Conservation (phyloP, 1,140 invertebrate genomes). For the Helicorthomorpha holstii region DNA sequence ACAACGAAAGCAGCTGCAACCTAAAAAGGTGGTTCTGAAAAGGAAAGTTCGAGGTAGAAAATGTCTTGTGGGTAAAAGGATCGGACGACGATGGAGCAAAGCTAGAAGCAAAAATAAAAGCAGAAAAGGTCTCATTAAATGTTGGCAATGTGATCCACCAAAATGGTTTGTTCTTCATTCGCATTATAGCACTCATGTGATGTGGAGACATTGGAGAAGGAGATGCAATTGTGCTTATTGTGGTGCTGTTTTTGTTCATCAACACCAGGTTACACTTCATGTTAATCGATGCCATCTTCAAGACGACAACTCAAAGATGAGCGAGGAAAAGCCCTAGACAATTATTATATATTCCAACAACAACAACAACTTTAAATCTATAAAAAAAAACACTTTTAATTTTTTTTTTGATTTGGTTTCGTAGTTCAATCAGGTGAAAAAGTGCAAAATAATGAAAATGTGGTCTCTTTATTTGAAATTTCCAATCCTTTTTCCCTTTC, state of each 20-base stretch:
- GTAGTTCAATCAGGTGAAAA: no score
- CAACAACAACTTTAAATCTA: no score
- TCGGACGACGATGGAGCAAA: neutral
- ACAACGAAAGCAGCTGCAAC: conserved; percentile 29
- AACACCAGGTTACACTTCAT: conserved; percentile 29
- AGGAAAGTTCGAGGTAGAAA: conserved; percentile 19
- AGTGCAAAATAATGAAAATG: no score
- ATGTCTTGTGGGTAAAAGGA: neutral
- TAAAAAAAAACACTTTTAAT: no score
- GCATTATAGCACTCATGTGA: conserved; percentile 11
- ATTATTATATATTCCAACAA: no score
- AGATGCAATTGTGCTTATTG: conserved; percentile 27
- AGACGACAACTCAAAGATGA: no score
- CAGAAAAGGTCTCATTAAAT: no score
- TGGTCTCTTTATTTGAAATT: no score
- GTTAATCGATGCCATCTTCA: conserved; percentile 1
- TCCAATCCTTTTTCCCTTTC: no score
- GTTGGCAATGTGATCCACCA: neutral
- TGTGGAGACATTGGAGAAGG: conserved; percentile 16
- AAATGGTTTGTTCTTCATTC: neutral
- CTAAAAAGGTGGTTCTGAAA: conserved; percentile 28
- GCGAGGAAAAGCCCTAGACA: no score
- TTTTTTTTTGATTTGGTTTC: no score
- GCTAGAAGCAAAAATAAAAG: neutral
- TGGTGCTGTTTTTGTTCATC: conserved; percentile 21